Evolutionary conservation across 2,888 invertebrate species (phyloP), one percentile per base, ranked within the genome.

Genomic region (Ichneumoninae sp.): DNA sequence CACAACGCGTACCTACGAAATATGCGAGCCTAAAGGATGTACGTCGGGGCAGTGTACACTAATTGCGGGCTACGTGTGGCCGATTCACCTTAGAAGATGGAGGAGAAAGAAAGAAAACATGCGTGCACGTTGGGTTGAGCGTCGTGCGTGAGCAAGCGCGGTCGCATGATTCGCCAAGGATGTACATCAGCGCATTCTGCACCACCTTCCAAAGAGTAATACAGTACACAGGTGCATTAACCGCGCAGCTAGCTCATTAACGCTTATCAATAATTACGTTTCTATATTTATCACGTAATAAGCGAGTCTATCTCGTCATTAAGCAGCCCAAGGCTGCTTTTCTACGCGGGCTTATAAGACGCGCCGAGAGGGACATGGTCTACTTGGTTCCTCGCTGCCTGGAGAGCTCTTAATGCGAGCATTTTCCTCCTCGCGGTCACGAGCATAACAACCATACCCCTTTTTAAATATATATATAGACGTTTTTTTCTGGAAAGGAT

Each of bases 261-360:
- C 89, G 91, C 92, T 93, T 93, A 93, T 93, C 93, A 91, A 93
- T 93, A 93, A 93, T 92, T 91, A 91, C 90, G 86, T 92, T 92
- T 91, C 91, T 92, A 91, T 91, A 91, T 91, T 91, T 92, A 92
- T 92, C 91, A 89, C 91, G 88, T 91, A 91, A 92, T 91, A 91
- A 92, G 91, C 90, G 85, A 89, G 89, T 89, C 89, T 89, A 90
- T 91, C 91, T 91, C 90, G 88, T 92, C 90, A 89, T 92, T 93
- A 92, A 89, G 88, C 87, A 86, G 81, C 71, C 83, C 86, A 78
- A 82, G 85, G 86, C 86, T 90, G 19, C 22, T 40, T 40, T 90
- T 87, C 80, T 66, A 66, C 76, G 84, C 73, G 57, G 57, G 84
- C 75, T 76, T 47, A 60, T 47, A 76, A 66, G 65, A 81, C 74